Conservation (phyloP, 2,797 vertebrate species). For the Macropus fuliginosus region DNA sequence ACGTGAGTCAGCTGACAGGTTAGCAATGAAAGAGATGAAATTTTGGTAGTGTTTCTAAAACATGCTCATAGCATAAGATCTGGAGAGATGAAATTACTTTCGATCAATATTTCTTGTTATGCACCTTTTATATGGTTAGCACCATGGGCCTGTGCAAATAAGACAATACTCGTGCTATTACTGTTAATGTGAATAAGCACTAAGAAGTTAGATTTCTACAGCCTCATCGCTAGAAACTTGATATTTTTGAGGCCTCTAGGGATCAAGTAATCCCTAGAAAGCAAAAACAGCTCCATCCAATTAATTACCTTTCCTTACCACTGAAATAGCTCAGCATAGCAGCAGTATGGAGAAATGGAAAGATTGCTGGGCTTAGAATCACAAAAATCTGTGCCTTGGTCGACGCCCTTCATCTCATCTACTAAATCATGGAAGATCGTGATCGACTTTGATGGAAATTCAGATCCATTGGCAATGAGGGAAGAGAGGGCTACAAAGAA, state of each 20-base stretch:
- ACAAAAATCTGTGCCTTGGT: background rate
- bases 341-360: background rate
- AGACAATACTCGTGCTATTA: background rate
- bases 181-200: background rate
- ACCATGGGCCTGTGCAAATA: background rate
- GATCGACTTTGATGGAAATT: background rate
- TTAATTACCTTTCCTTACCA: background rate
- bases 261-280: background rate
- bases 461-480: background rate
- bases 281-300: background rate
- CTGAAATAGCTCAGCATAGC: background rate
- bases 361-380: background rate
- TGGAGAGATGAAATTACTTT: background rate
- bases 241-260: background rate
- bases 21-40: background rate
- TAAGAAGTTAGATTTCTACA: background rate
- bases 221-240: background rate
- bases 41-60: background rate
- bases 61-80: background rate
- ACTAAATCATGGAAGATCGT: background rate
- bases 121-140: background rate
- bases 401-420: background rate
- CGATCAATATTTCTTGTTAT: background rate
- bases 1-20: background rate
- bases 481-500: background rate